phyloP scores from a whole-genome alignment of 2,888 invertebrate genomes.

The Drosophila prostipennis region DNA sequence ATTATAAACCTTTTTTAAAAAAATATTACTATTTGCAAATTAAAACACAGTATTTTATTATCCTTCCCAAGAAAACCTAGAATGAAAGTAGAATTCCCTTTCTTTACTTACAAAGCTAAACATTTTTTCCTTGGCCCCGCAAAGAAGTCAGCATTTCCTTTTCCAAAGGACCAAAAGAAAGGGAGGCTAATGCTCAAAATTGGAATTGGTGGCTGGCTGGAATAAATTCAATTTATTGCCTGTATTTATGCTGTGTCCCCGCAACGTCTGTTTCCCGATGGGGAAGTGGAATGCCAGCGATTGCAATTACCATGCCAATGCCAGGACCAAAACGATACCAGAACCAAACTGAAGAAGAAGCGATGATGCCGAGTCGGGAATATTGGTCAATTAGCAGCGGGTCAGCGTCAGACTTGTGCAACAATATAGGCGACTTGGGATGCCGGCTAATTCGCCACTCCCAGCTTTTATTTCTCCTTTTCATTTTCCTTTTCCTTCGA shows the following conservation, averaged over 20 bases:
- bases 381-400: constrained; percentile 59
- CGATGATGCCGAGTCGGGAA: constrained; percentile 32
- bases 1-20: too few relatives aligned
- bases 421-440: constrained; percentile 20
- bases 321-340: constrained; percentile 11
- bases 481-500: constrained; percentile 22
- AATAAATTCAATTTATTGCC: constrained; percentile 75
- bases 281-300: constrained; percentile 39
- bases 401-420: constrained; percentile 18
- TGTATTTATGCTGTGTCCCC: constrained; percentile 46
- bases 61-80: too few relatives aligned
- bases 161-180: background rate
- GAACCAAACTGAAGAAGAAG: constrained; percentile 12
- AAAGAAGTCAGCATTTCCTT: background rate
- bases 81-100: too few relatives aligned
- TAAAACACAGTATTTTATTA: too few relatives aligned
- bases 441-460: constrained; percentile 45
- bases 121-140: background rate
- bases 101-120: too few relatives aligned
- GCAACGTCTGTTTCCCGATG: constrained; percentile 11
- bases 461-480: constrained; percentile 21
- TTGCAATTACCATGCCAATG: constrained; percentile 45
- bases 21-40: too few relatives aligned
- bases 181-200: constrained; percentile 40
- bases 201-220: constrained; percentile 36